These are phyloP conservation scores for Syrmaticus mikado DNA, from an alignment of 2,113 vertebrate species.

Conservation along the genomic window DNA sequence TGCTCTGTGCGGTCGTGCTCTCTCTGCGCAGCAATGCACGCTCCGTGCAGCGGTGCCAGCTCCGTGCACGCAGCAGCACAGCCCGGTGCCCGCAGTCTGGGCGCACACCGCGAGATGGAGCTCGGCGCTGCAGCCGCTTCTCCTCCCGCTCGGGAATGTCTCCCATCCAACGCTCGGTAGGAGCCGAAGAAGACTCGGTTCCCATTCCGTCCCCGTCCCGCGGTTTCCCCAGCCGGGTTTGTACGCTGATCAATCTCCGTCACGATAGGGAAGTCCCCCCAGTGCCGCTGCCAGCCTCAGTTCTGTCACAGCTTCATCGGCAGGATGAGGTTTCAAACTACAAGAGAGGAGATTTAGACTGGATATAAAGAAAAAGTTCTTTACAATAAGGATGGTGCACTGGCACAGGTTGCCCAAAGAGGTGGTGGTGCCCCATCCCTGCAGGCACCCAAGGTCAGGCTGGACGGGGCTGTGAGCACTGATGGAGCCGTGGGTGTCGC, in stretches of 20 bases:
- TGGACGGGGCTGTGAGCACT: no score
- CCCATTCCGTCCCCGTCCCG: no score
- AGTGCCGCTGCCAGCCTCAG: not conserved
- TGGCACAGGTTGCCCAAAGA: no score
- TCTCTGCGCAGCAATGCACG: accelerated
- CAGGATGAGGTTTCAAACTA: no score
- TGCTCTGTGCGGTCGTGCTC: not conserved
- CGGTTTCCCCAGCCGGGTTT: no score
- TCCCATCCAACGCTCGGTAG: accelerated
- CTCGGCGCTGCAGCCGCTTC: not conserved
- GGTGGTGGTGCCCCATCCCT: no score
- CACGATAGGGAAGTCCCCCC: not conserved
- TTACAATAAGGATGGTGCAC: no score
- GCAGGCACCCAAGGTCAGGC: no score
- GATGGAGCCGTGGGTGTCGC: no score
- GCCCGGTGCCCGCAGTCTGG: not conserved
- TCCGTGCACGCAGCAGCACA: not conserved
- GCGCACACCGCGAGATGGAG: conserved; percentile 49
- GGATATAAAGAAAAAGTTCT: no score
- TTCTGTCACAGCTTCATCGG: not conserved
- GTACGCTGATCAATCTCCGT: not conserved
- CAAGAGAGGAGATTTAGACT: no score
- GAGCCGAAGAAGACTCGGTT: accelerated
- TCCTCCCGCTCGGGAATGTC: accelerated
- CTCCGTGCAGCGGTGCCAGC: not conserved